Evolutionary conservation across 2,113 vertebrate species (phyloP), one percentile per base, ranked within the genome.

Genomic region (Tetrax tetrax): DNA sequence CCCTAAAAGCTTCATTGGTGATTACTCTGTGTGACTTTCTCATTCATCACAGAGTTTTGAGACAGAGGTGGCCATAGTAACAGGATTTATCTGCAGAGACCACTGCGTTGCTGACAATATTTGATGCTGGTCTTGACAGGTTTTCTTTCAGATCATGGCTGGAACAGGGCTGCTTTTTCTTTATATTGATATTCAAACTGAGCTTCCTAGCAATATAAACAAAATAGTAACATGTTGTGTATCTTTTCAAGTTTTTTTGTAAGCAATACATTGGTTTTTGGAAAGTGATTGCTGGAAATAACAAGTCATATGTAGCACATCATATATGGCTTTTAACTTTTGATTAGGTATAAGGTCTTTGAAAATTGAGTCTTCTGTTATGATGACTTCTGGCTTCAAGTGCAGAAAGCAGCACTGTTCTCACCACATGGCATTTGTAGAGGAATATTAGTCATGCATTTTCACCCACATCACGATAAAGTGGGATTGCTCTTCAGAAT

Each of bases 211-310:
- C 5, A 78, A 47, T n/a, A 14, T 9, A 82, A 70, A 50, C 8
- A 74, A 84, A 89, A 56, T 14, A 66, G 4, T 35, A 86, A n/a
- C 35, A 12, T 14, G 12, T 21, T 51, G 6, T 48, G 5, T n/a
- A 51, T 35, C 9, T 17, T 61, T 70, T 53, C 7, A 50, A 5
- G 6, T 18, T 53, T 65, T 65, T 83, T 79, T 68, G 4, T 13
- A 61, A 35, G 25, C 6, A 83, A 5, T 27, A 9, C 0, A 0
- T 21, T 77, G 3, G 5, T 56, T 87, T 12, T 37, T 56, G 31
- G 45, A 87, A 92, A 69, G 19, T 72, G 4, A 4, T 60, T 87
- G 17, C 43, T 69, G n/a, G 45, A 87, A 92, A 69, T 21, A 69
- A 12, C n/a, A 81, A 21, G 24, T 43, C 31, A 51, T 7, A 23